Base-by-base conservation (phyloP, 1,140 invertebrate genomes). In the Listronotus oregonensis region DNA sequence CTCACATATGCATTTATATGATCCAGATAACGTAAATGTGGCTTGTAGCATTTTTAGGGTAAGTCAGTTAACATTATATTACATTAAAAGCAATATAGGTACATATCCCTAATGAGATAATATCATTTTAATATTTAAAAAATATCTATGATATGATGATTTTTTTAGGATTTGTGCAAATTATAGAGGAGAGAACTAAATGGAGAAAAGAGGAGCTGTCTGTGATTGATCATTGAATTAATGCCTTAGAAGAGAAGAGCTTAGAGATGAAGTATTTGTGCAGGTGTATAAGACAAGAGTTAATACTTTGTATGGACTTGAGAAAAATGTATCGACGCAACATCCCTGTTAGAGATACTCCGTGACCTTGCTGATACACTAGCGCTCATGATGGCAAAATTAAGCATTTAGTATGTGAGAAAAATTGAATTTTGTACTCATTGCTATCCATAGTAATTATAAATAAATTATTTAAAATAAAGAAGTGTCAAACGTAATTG, bases 1-100 rank as follows among this genome's bases (percentile, higher is more conserved):
- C 60, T 97, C 95, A 0, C 95, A 97, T 79, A 91, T 97, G 74
- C 93, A 96, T 73, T 88, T 98, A 82, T 95, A 95, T 78, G 95
- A 97, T 82, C 93, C 94, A 0, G 95, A 97, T 73, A 97, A 97
- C 77, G 88, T 96, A 14, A 89, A 90, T 44, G 84, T 96, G 1
- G 93, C 94, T 5, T 96, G 95, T 74, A 89, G 87, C 64, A 90
- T 96, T 64, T 98, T 97, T 75, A 87, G 94, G 78, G 94, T 95
- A 80, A 84, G 83, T 81, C 52, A 27, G 1, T 27, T 5, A n/a
- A 3, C 5, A 27, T 27, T 27, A 27, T 27, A 27, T 1, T 27
- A 27, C 5, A 3, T 1, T 5, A 3, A 27, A 27, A 27, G 21
- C 21, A 27, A 27, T 27, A 3, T 3, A 27, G 21, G 21, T 27